Percentiles rank a stretch among this genome's conserved stretches.
These are phyloP conservation scores for Heliconius ethilla DNA, from an alignment of 2,888 invertebrate species.

Conservation along the genomic window DNA sequence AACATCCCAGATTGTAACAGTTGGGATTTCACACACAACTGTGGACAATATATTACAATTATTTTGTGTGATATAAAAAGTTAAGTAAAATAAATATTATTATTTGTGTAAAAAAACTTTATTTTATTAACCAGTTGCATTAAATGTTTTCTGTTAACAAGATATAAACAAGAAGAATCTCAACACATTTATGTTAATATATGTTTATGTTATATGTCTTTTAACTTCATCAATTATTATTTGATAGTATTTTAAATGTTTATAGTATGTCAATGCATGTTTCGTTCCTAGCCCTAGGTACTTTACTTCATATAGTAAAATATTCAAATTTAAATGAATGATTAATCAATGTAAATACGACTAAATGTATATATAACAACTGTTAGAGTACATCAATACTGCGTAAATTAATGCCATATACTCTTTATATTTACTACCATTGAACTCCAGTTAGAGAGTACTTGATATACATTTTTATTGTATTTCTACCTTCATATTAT, in stretches of 20 bases:
- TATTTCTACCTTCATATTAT: too few relatives aligned
- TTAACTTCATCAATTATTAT: not conserved
- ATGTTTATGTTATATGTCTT: not conserved
- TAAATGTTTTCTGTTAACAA: not conserved
- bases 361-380: not conserved
- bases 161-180: not conserved
- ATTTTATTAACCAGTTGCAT: not conserved
- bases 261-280: not conserved
- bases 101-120: not conserved
- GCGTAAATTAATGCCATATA: too few relatives aligned
- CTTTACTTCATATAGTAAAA: not conserved
- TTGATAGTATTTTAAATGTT: not conserved
- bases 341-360: not conserved
- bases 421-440: too few relatives aligned
- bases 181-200: not conserved
- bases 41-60: not conserved
- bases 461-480: too few relatives aligned
- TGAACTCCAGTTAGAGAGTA: too few relatives aligned
- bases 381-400: not conserved
- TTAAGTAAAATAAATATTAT: not conserved
- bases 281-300: not conserved
- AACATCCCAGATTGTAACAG: not conserved
- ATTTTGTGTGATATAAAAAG: not conserved
- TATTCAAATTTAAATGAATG: not conserved
- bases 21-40: not conserved